phyloP scores from a whole-genome alignment of 2,888 invertebrate species.

The Chesias legatella region DNA sequence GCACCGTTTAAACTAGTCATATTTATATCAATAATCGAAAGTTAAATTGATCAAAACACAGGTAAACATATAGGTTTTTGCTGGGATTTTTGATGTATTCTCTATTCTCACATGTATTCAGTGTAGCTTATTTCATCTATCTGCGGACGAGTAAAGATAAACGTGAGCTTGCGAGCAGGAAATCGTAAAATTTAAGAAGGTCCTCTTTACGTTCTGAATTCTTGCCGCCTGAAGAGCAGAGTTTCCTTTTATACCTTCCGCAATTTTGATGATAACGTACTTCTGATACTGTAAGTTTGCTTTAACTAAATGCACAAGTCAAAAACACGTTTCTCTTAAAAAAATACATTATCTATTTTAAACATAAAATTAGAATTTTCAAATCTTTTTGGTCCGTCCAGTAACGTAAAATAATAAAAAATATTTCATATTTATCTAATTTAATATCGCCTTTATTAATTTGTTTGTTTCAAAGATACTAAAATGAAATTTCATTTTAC shows the following conservation, averaged over 20 bases:
- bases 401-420: too few species aligned
- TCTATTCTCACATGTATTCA: conserved; percentile 16
- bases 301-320: too few species aligned
- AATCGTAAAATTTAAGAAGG: conserved; percentile 43
- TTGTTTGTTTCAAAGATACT: conserved; percentile 5
- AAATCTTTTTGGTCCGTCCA: too few species aligned
- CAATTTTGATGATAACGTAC: conserved; percentile 4
- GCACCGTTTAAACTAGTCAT: too few species aligned
- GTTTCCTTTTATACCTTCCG: conserved; percentile 21
- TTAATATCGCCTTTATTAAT: conserved; percentile 6
- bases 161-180: conserved; percentile 15
- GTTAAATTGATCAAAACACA: too few species aligned
- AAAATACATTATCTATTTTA: too few species aligned
- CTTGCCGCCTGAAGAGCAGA: conserved; percentile 28
- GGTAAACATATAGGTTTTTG: too few species aligned
- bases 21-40: too few species aligned
- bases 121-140: conserved; percentile 10
- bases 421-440: background rate
- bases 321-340: too few species aligned
- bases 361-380: too few species aligned
- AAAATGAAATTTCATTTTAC: conserved; percentile 6
- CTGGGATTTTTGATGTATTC: too few species aligned
- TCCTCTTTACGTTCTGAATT: conserved; percentile 27
- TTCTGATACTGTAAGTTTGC: background rate
- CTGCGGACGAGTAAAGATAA: conserved; percentile 13